Conservation (phyloP, 2,113 vertebrate species). For the Thamnaconus septentrionalis region DNA sequence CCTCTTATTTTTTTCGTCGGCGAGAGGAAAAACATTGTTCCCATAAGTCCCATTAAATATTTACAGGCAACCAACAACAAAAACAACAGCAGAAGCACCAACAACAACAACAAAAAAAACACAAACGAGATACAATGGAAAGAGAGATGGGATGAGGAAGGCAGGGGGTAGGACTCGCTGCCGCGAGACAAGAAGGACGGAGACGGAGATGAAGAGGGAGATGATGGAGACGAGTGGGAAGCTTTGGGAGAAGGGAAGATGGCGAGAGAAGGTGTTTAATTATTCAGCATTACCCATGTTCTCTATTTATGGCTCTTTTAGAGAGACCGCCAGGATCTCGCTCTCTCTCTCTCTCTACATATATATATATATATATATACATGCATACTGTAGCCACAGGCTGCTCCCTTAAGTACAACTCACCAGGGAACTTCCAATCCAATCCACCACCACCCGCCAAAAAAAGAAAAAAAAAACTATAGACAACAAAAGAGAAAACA, state of each 20-base stretch:
- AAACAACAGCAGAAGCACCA: too few species aligned
- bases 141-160: neutral
- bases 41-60: constrained; percentile 53
- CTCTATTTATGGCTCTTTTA: constrained; percentile 74
- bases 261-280: constrained; percentile 62
- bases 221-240: constrained; percentile 23
- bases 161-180: too few species aligned
- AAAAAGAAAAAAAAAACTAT: constrained; percentile 5
- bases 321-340: constrained; percentile 47
- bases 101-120: too few species aligned
- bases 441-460: neutral
- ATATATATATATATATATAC: neutral
- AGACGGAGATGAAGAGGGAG: constrained; percentile 1
- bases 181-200: neutral
- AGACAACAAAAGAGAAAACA: constrained; percentile 19
- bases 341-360: too few species aligned
- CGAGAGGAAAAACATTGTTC: constrained; percentile 9
- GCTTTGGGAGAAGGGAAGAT: constrained; percentile 32
- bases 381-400: constrained; percentile 30
- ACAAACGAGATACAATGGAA: constrained; percentile 1
- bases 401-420: constrained; percentile 40
- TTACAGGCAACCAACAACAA: constrained; percentile 9
- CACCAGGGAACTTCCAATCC: constrained; percentile 41
- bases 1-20: too few species aligned
- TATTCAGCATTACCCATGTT: constrained; percentile 74